phyloP scores from a whole-genome alignment of 2,888 invertebrate genomes.

The Choreutis nemorana region DNA sequence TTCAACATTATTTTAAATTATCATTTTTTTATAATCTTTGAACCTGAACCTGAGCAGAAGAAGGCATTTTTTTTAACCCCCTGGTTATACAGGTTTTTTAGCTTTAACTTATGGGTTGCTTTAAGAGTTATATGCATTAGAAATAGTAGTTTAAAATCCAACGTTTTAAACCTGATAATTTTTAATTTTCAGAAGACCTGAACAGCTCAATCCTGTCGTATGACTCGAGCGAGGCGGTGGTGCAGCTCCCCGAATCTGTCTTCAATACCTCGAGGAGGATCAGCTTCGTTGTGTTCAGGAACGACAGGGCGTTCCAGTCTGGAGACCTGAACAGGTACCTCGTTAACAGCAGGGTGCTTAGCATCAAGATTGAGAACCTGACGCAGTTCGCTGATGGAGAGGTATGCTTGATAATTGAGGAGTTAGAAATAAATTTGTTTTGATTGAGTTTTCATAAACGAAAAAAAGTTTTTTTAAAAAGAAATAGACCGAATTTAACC shows the following conservation, averaged over 20 bases:
- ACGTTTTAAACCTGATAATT: background rate
- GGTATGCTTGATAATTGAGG: slow-evolving; percentile 28
- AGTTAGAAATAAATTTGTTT: slow-evolving; percentile 11
- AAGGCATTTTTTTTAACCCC: background rate
- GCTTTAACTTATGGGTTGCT: background rate
- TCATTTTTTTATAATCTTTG: background rate
- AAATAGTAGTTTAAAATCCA: background rate
- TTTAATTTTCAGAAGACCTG: slow-evolving; percentile 24
- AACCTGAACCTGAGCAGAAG: background rate
- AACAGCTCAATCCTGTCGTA: slow-evolving; percentile 23
- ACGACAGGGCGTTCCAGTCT: slow-evolving; percentile 43
- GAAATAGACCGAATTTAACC: no score
- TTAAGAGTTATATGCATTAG: background rate
- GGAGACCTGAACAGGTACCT: slow-evolving; percentile 10
- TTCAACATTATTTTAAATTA: no score
- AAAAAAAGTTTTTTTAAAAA: background rate
- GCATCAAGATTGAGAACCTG: slow-evolving; percentile 44
- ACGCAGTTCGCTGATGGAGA: slow-evolving; percentile 36
- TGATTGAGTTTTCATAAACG: background rate
- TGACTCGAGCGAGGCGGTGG: slow-evolving; percentile 37
- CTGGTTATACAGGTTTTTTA: background rate
- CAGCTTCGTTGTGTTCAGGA: slow-evolving; percentile 55
- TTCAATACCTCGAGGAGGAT: slow-evolving; percentile 28
- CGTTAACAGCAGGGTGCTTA: slow-evolving; percentile 58
- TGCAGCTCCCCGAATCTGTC: slow-evolving; percentile 40